Percentiles rank a stretch among this genome's conserved stretches.
phyloP scores from a whole-genome alignment of 2,888 invertebrate species.

The Ophonus ardosiacus region DNA sequence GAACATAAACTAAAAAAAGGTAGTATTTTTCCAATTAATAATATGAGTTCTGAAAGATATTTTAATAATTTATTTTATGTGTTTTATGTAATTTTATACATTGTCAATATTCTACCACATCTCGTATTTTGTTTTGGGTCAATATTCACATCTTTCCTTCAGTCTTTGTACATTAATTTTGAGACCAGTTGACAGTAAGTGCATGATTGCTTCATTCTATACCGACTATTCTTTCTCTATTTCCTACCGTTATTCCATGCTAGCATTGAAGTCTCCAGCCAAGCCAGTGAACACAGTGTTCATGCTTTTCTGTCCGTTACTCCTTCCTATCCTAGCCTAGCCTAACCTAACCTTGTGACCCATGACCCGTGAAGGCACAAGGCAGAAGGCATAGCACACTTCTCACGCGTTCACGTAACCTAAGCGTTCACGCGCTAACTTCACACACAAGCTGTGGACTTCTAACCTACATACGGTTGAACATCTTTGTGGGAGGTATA shows the following conservation, averaged over 20 bases:
- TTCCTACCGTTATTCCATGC: not conserved
- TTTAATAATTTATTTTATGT: too few species aligned
- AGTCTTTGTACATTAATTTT: too few species aligned
- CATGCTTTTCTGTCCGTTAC: not conserved
- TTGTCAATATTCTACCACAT: too few species aligned
- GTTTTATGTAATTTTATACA: too few species aligned
- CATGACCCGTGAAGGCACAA: not conserved
- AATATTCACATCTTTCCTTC: too few species aligned
- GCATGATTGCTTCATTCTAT: not conserved
- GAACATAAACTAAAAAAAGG: too few species aligned
- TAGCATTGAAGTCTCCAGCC: too few species aligned
- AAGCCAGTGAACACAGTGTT: too few species aligned
- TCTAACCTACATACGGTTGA: constrained; percentile 9
- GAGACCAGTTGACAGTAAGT: not conserved
- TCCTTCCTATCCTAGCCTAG: not conserved
- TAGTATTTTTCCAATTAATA: too few species aligned
- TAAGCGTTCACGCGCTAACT: not conserved
- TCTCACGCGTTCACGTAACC: constrained; percentile 12
- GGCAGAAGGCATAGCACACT: constrained; percentile 7
- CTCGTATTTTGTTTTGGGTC: too few species aligned
- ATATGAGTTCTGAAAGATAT: too few species aligned
- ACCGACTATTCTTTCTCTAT: too few species aligned
- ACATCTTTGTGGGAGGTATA: not conserved
- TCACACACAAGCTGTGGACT: not conserved
- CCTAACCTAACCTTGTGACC: constrained; percentile 9